Conservation (phyloP, 2,797 vertebrate species). For the Rhinatrema bivittatum region DNA sequence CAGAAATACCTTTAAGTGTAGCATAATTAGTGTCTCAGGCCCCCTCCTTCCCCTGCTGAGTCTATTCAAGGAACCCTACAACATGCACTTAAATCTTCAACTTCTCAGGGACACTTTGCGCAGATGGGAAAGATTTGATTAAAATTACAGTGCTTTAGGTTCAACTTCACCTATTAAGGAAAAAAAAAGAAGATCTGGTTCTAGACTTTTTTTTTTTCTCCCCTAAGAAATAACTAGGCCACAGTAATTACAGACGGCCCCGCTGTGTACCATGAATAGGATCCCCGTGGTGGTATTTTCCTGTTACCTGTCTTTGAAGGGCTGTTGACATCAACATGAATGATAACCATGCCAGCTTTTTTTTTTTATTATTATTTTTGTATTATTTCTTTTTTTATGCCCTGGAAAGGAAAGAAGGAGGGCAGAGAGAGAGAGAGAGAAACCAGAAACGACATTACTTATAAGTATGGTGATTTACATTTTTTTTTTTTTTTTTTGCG, state of each 20-base stretch:
- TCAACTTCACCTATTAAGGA: slow-evolving; percentile 90
- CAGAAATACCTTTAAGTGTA: slow-evolving; percentile 89
- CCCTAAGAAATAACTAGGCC: slow-evolving; percentile 62
- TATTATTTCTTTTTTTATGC: slow-evolving; percentile 20
- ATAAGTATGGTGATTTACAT: slow-evolving; percentile 38
- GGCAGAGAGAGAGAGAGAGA: no score
- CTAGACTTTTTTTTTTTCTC: slow-evolving; percentile 73
- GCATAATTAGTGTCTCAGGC: slow-evolving; percentile 79
- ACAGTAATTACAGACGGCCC: slow-evolving; percentile 57
- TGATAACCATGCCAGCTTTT: slow-evolving; percentile 31
- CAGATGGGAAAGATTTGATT: slow-evolving; percentile 88
- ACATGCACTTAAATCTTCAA: slow-evolving; percentile 88
- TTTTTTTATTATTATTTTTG: slow-evolving; percentile 13
- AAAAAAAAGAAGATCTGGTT: slow-evolving; percentile 73
- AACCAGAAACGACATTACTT: slow-evolving; percentile 31
- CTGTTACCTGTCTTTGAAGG: slow-evolving; percentile 54
- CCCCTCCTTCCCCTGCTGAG: slow-evolving; percentile 63
- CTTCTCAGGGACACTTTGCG: slow-evolving; percentile 65
- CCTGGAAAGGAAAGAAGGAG: slow-evolving; percentile 27
- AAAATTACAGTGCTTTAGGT: slow-evolving; percentile 94
- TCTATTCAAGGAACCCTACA: slow-evolving; percentile 75
- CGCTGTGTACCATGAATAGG: slow-evolving; percentile 50
- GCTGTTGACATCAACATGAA: slow-evolving; percentile 57
- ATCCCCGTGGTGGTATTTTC: slow-evolving; percentile 54
- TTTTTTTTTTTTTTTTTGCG: slow-evolving; percentile 38